Evolutionary conservation across 1,140 invertebrate species (phyloP).

Genomic region (Drosophila pruinosa): DNA sequence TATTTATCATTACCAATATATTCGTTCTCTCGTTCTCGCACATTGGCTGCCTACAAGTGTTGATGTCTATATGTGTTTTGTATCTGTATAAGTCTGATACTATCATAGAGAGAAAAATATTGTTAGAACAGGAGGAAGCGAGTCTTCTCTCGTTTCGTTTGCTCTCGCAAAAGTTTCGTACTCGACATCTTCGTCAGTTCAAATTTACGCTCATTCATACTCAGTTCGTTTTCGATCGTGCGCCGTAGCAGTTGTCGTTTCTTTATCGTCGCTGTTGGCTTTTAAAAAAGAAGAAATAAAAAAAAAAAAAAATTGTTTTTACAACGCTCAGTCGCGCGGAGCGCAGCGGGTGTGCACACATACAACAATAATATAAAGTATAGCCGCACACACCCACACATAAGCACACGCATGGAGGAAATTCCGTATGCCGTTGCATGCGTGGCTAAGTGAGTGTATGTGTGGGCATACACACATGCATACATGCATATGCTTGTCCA

Average conservation of each 20-base stretch:
- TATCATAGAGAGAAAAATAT: background rate
- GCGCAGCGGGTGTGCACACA: conserved; percentile 45
- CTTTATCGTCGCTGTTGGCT: conserved; percentile 28
- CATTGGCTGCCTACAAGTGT: conserved; percentile 10
- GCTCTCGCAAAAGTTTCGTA: conserved; percentile 14
- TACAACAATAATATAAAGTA: conserved; percentile 1
- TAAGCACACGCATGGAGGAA: conserved; percentile 29
- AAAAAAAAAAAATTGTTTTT: conserved; percentile 54
- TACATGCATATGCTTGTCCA: conserved; percentile 20
- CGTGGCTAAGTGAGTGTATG: conserved; percentile 43
- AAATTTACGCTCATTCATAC: conserved; percentile 21
- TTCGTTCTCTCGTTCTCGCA: conserved; percentile 34
- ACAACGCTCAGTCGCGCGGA: conserved; percentile 48
- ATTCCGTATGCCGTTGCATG: conserved; percentile 41
- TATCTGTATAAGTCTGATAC: conserved; percentile 19
- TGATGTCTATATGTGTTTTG: conserved; percentile 60
- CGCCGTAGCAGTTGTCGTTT: conserved; percentile 58
- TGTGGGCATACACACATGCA: conserved; percentile 15
- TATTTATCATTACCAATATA: conserved; percentile 58
- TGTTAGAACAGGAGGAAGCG: background rate
- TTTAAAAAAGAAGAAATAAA: conserved; percentile 24
- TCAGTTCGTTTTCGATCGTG: conserved; percentile 59
- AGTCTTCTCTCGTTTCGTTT: background rate
- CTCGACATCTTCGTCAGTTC: background rate
- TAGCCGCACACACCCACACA: conserved; percentile 13